Base-by-base conservation (phyloP, 2,888 invertebrate species). In the Drosophila incognita region DNA sequence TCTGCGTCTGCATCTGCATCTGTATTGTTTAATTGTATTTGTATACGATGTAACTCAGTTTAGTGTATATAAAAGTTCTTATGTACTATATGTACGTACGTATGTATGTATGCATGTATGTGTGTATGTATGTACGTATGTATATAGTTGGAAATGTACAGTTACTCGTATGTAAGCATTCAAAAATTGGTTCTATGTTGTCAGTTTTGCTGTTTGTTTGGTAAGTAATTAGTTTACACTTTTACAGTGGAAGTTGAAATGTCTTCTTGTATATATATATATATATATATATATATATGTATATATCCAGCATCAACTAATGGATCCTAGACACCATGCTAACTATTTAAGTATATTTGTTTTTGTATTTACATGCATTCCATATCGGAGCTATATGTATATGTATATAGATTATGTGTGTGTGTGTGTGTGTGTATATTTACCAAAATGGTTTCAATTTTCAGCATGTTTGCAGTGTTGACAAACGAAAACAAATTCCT, bases 151-250 rank as follows among this genome's bases (percentile, higher is more conserved):
- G 56, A 81, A 74, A 85, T 85, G 74, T 82, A 82, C 85, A 83
- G 58, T 75, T 80, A 80, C 79, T 82, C 77, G 59, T 65, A 24
- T 72, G 38, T 62, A 63, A 59, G 69, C 79, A 63, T 69, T 79
- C 74, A 89, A 89, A 89, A 89, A 77, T 85, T 90, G 90, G 90
- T 91, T 90, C 89, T 86, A 82, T 90, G 68, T 64, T 83, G 18
- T 80, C 68, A 70, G 61, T 64, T 66, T 66, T 60, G 29, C 52
- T 57, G 11, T 36, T 36, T 24, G 11, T 56, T 58, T 5, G 46
- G 24, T 46, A 46, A 46, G 21, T 64, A 65, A 66, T 69, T 69
- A 52, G 36, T 63, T 68, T 42, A 52, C 63, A 35, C 15, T 61
- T 57, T 69, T 52, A 13, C n/a, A 36, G 48, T 52, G 31, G 21